A percentile compares a stretch with the other conserved stretches of the same genome.
Conservation (phyloP, 2,888 invertebrate genomes). For the Harmothoe impar region DNA sequence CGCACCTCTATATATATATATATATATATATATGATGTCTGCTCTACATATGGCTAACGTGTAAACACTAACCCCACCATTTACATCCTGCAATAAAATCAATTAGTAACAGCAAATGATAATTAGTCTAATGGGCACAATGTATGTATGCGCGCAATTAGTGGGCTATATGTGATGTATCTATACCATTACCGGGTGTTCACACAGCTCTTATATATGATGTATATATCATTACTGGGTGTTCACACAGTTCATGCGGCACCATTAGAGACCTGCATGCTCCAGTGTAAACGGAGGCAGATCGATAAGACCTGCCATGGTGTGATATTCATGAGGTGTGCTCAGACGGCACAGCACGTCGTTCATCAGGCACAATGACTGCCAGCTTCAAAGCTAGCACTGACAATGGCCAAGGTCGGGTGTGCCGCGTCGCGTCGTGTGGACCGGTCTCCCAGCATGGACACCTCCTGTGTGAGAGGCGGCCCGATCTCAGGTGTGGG, state of each 20-base stretch:
- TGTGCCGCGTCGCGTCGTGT: background rate
- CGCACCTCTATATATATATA: background rate
- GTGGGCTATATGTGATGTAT: background rate
- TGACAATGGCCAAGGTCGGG: background rate
- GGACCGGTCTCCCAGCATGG: background rate
- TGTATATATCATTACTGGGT: too few species aligned
- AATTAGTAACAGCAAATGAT: background rate
- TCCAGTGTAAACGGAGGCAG: background rate
- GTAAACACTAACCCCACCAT: background rate
- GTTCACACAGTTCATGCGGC: too few species aligned
- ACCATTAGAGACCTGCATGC: conserved; percentile 2
- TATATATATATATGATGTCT: background rate
- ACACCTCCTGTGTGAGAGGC: conserved; percentile 9
- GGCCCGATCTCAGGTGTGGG: background rate
- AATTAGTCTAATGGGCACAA: background rate
- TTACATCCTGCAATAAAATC: background rate
- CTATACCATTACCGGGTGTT: too few species aligned
- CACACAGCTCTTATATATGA: too few species aligned
- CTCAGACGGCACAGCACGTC: background rate
- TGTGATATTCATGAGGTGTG: background rate
- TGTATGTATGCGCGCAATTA: background rate
- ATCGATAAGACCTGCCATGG: background rate
- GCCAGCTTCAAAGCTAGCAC: background rate
- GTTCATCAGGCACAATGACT: background rate
- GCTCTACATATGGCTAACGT: background rate